phyloP scores from a whole-genome alignment of 2,888 invertebrate genomes.

The Drosophila acutilabella region DNA sequence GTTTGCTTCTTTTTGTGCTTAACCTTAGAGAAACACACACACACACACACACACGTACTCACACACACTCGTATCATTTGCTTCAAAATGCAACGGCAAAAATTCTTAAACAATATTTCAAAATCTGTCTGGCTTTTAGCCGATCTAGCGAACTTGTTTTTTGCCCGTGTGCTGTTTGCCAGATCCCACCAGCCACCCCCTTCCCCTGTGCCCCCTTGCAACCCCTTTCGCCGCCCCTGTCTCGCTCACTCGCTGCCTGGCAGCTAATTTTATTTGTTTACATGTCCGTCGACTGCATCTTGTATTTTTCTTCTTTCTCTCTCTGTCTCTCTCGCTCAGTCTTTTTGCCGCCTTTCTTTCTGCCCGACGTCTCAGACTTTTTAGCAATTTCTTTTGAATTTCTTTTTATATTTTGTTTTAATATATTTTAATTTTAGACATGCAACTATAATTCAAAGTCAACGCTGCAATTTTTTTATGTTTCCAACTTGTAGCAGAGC shows the following conservation, averaged over 20 bases:
- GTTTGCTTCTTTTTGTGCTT: slow-evolving; percentile 63
- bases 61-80: slow-evolving; percentile 46
- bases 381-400: slow-evolving; percentile 62
- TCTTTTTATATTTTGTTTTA: slow-evolving; percentile 64
- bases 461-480: slow-evolving; percentile 80
- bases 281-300: slow-evolving; percentile 79
- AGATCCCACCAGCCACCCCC: slow-evolving; percentile 11
- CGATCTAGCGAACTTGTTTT: slow-evolving; percentile 80
- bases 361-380: slow-evolving; percentile 54
- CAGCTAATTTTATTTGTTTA: slow-evolving; percentile 81
- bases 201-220: not conserved
- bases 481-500: slow-evolving; percentile 47
- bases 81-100: slow-evolving; percentile 74
- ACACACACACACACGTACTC: slow-evolving; percentile 14
- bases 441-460: slow-evolving; percentile 81
- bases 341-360: slow-evolving; percentile 34
- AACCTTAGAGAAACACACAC: slow-evolving; percentile 62
- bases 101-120: slow-evolving; percentile 81
- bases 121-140: slow-evolving; percentile 81
- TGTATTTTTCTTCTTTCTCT: slow-evolving; percentile 57
- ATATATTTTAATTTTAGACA: slow-evolving; percentile 81
- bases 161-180: slow-evolving; percentile 58
- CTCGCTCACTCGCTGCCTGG: slow-evolving; percentile 61
- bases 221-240: slow-evolving; percentile 19
- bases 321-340: not conserved